Percentiles rank a stretch among this genome's conserved stretches.
Conservation (phyloP, 2,113 vertebrate genomes). For the Epinephelus moara region DNA sequence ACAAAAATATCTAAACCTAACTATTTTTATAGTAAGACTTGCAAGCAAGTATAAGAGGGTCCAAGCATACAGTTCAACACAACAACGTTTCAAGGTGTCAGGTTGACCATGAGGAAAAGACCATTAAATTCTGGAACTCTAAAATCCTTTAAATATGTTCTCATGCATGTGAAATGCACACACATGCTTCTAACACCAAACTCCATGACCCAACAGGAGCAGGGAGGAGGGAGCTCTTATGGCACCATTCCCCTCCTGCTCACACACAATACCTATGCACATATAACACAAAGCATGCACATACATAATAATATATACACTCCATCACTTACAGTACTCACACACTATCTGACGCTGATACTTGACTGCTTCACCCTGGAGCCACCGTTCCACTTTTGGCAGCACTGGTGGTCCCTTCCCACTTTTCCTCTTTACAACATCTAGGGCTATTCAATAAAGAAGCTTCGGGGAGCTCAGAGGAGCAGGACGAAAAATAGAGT, state of each 20-base stretch:
- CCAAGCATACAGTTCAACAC: too few species aligned
- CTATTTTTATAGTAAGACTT: too few species aligned
- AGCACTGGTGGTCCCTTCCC: conserved; percentile 69
- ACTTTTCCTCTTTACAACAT: conserved; percentile 73
- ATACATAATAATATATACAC: conserved; percentile 8
- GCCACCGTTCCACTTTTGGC: conserved; percentile 60
- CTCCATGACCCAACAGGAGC: neutral
- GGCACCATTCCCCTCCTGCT: neutral
- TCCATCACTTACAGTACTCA: conserved; percentile 13
- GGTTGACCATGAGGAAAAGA: neutral
- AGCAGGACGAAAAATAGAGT: conserved; percentile 63
- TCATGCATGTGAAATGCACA: neutral
- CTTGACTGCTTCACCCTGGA: conserved; percentile 57
- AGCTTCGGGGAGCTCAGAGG: conserved; percentile 70
- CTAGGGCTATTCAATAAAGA: conserved; percentile 77
- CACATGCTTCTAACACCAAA: neutral
- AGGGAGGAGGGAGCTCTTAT: neutral
- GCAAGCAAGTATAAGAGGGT: too few species aligned
- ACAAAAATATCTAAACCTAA: too few species aligned
- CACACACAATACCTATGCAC: neutral
- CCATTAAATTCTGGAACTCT: neutral
- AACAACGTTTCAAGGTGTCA: neutral
- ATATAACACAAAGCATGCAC: conserved; percentile 8
- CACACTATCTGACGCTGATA: conserved; percentile 23
- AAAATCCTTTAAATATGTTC: neutral